phyloP scores from a whole-genome alignment of 2,113 vertebrate species.

The Brachypteracias leptosomus region DNA sequence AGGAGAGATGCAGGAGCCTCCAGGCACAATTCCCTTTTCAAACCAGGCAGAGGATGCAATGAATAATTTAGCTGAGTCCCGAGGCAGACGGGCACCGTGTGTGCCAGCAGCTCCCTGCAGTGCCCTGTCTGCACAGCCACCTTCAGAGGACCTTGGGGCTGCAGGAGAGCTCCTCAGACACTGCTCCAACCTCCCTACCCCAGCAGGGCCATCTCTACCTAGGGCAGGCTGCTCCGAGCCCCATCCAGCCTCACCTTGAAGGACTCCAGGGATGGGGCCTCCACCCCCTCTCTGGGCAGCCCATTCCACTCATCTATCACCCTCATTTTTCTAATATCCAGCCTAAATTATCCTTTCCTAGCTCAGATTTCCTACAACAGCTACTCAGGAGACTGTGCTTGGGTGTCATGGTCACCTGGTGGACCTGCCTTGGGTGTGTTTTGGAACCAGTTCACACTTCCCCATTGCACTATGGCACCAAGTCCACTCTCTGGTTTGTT shows the following conservation, averaged over 20 bases:
- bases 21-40: background rate
- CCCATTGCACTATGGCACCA: background rate
- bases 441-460: background rate
- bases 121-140: conserved; percentile 12
- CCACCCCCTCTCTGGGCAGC: too few relatives aligned
- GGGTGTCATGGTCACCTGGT: background rate
- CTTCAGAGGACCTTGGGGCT: conserved; percentile 26
- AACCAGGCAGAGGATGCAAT: background rate
- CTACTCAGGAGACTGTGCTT: background rate
- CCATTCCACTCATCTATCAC: too few relatives aligned
- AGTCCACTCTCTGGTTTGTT: background rate
- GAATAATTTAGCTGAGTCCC: background rate
- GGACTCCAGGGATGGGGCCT: too few relatives aligned
- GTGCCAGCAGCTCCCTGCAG: background rate
- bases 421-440: background rate
- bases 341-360: too few relatives aligned
- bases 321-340: too few relatives aligned
- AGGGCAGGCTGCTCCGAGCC: too few relatives aligned
- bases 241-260: too few relatives aligned
- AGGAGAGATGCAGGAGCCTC: background rate
- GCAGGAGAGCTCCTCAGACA: background rate
- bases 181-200: too few relatives aligned
- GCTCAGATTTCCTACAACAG: background rate
- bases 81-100: background rate
- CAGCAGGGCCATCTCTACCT: too few relatives aligned